phyloP scores from a whole-genome alignment of 2,113 vertebrate genomes.

The Cricetomys ansorgei region DNA sequence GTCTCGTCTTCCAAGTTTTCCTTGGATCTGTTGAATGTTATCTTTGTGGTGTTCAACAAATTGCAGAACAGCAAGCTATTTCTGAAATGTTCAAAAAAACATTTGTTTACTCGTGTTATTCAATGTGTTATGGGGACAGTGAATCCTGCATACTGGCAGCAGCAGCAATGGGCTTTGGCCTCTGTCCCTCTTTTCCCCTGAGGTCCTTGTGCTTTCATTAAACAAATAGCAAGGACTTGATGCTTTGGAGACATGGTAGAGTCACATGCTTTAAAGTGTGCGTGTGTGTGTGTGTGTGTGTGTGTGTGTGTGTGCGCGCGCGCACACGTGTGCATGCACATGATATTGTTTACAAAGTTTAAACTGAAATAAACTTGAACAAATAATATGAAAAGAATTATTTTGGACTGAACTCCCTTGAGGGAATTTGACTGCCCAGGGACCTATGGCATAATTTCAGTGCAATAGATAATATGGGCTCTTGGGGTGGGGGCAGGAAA shows the following conservation, averaged over 20 bases:
- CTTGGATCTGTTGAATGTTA: constrained; percentile 58
- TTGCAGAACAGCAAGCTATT: constrained; percentile 63
- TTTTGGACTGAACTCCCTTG: neutral
- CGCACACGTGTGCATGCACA: no score
- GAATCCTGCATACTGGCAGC: neutral
- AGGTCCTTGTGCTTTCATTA: neutral
- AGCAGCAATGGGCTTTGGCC: neutral
- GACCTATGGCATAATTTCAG: neutral
- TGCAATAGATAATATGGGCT: neutral
- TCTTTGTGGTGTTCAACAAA: constrained; percentile 59
- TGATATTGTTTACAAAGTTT: neutral
- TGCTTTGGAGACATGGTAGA: neutral
- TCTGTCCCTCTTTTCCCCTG: neutral
- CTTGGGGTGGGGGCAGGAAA: neutral
- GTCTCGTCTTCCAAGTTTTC: constrained; percentile 25
- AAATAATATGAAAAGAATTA: neutral
- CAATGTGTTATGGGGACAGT: neutral
- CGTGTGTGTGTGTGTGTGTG: neutral
- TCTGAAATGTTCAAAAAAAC: constrained; percentile 23
- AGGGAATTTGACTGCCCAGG: neutral
- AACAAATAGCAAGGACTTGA: neutral
- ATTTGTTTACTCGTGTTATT: constrained; percentile 65
- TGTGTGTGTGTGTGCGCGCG: neutral
- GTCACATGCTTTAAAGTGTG: neutral
- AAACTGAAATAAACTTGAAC: constrained; percentile 35